Percentiles rank a stretch among this genome's conserved stretches.
phyloP scores from a whole-genome alignment of 2,113 vertebrate genomes.

The Bujurquina vittata region DNA sequence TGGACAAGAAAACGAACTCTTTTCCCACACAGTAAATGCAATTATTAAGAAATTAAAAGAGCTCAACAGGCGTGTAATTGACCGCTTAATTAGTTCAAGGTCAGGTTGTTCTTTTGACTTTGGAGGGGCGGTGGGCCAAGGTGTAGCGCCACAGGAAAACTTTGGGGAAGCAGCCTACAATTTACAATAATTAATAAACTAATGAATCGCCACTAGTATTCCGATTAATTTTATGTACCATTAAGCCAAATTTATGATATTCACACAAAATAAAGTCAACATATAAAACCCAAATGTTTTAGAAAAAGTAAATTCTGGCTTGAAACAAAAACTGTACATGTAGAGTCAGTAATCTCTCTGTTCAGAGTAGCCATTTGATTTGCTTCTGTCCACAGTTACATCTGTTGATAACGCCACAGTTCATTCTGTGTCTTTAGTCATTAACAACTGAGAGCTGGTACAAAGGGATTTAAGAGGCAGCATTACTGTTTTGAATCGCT shows the following conservation, averaged over 20 bases:
- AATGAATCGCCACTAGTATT: conserved; percentile 1
- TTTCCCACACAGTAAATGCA: conserved; percentile 76
- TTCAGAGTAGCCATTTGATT: conserved; percentile 66
- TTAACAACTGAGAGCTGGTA: conserved; percentile 79
- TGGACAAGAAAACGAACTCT: conserved; percentile 71
- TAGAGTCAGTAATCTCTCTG: conserved; percentile 31
- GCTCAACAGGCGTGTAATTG: conserved; percentile 83
- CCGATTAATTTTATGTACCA: neutral
- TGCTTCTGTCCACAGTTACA: conserved; percentile 64
- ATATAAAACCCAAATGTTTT: neutral
- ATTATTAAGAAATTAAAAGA: conserved; percentile 80
- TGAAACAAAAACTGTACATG: conserved; percentile 34
- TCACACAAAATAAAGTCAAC: conserved; percentile 23
- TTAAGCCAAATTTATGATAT: neutral
- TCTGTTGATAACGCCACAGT: conserved; percentile 71
- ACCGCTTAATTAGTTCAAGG: conserved; percentile 80
- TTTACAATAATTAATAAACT: neutral
- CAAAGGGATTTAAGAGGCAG: conserved; percentile 84
- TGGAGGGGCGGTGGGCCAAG: neutral
- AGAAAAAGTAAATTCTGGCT: conserved; percentile 32
- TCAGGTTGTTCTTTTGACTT: conserved; percentile 73
- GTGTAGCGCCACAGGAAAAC: neutral
- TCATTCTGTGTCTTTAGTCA: conserved; percentile 80
- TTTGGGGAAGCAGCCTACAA: neutral
- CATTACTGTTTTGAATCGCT: conserved; percentile 81